Conservation (phyloP, 1,140 invertebrate genomes). For the Maniola jurtina region DNA sequence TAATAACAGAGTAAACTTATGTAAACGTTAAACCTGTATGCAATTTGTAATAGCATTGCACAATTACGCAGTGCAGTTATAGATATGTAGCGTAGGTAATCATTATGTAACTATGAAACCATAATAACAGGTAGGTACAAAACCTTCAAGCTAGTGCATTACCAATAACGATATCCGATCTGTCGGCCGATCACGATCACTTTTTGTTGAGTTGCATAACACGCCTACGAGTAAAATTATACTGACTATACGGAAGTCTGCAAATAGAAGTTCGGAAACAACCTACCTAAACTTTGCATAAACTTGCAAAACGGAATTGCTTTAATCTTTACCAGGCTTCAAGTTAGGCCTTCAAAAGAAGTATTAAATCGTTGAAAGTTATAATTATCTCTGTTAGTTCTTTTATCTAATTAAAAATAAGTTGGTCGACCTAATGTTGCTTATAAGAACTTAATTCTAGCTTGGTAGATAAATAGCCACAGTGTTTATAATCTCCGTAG, state of each 20-base stretch:
- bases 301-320: too few species aligned
- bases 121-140: slow-evolving; percentile 27
- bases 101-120: slow-evolving; percentile 52
- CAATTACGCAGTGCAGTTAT: slow-evolving; percentile 48
- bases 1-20: neutral
- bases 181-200: slow-evolving; percentile 27
- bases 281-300: too few species aligned
- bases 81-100: slow-evolving; percentile 21
- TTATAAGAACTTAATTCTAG: too few species aligned
- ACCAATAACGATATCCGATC: slow-evolving; percentile 51
- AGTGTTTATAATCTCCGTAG: too few species aligned
- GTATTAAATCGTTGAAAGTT: too few species aligned
- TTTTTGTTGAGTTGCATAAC: slow-evolving; percentile 21
- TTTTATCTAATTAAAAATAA: too few species aligned
- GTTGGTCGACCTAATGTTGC: too few species aligned
- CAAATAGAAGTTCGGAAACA: neutral
- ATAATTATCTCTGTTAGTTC: too few species aligned
- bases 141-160: slow-evolving; percentile 47
- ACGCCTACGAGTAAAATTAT: slow-evolving; percentile 17
- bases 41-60: slow-evolving; percentile 45
- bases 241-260: slow-evolving; percentile 9
- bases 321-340: too few species aligned
- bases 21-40: neutral
- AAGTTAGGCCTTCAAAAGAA: too few species aligned
- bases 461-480: too few species aligned